Evolutionary conservation across 2,797 vertebrate genomes (phyloP).

Genomic region (Mus minutoides): DNA sequence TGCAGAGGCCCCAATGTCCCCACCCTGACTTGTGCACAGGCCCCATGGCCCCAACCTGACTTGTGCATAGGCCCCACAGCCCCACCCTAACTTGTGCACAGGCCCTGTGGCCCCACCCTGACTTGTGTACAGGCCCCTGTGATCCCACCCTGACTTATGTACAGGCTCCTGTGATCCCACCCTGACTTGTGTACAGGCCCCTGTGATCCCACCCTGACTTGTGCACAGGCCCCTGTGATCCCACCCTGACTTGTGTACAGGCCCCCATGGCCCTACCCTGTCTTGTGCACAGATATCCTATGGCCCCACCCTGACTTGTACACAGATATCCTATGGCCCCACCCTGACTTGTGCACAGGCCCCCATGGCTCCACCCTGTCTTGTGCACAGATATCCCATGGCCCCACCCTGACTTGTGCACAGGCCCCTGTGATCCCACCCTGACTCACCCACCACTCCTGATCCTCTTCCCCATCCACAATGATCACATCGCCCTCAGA

Average conservation of each 20-base stretch:
- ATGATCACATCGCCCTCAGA: slow-evolving; percentile 98
- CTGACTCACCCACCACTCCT: slow-evolving; percentile 99
- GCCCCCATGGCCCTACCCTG: neutral
- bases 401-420: neutral
- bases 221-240: rapidly evolving
- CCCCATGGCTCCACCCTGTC: neutral
- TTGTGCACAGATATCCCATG: neutral
- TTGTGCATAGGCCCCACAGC: slow-evolving; percentile 56
- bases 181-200: no score
- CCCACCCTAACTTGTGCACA: neutral
- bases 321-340: rapidly evolving
- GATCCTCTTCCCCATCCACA: slow-evolving; percentile 98
- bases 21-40: neutral
- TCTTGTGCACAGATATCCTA: slow-evolving; percentile 83
- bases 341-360: slow-evolving; percentile 85
- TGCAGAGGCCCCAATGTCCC: rapidly evolving
- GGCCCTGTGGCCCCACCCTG: neutral
- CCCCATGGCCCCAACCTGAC: slow-evolving; percentile 82
- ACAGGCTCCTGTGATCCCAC: rapidly evolving
- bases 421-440: rapidly evolving
- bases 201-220: no score
- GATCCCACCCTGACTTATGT: slow-evolving; percentile 85
- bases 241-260: neutral
- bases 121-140: rapidly evolving
- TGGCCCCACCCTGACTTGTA: neutral